phyloP scores from a whole-genome alignment of 2,113 vertebrate genomes.

The Epinephelus lanceolatus region DNA sequence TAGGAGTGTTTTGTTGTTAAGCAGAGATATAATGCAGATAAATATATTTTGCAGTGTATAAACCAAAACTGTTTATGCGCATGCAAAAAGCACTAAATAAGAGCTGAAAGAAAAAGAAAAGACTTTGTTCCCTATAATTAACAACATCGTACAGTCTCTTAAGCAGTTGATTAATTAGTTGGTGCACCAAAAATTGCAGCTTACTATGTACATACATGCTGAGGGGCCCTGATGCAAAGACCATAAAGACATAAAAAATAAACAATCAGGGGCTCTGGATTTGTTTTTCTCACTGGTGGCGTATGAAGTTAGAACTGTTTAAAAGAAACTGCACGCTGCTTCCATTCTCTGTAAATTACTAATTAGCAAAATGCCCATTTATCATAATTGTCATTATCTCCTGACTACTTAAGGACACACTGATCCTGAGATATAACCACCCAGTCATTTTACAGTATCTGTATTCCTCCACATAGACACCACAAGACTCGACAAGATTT shows the following conservation, averaged over 20 bases:
- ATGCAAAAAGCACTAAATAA: conserved; percentile 44
- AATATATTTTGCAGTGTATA: neutral
- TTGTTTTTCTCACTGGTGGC: conserved; percentile 13
- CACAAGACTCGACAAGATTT: neutral
- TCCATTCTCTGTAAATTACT: neutral
- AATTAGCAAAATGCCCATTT: conserved; percentile 13
- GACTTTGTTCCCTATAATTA: conserved; percentile 52
- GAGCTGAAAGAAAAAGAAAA: conserved; percentile 25
- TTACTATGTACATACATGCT: conserved; percentile 7
- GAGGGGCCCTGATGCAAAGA: conserved; percentile 5
- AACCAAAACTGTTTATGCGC: conserved; percentile 24
- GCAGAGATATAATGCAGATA: conserved; percentile 4
- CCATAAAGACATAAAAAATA: conserved; percentile 22
- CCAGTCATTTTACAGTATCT: neutral
- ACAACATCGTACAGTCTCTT: conserved; percentile 24
- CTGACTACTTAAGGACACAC: neutral
- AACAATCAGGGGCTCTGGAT: conserved; percentile 18
- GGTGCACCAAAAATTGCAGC: conserved; percentile 20
- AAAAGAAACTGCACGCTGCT: conserved; percentile 10
- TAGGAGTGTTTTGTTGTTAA: conserved; percentile 1
- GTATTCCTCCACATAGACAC: neutral
- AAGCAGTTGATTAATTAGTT: conserved; percentile 55
- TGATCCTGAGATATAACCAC: neutral
- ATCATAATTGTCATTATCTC: neutral
- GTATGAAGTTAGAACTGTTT: conserved; percentile 13